Evolutionary conservation across 2,797 vertebrate species (phyloP).

Genomic region (Staurois parvus): DNA sequence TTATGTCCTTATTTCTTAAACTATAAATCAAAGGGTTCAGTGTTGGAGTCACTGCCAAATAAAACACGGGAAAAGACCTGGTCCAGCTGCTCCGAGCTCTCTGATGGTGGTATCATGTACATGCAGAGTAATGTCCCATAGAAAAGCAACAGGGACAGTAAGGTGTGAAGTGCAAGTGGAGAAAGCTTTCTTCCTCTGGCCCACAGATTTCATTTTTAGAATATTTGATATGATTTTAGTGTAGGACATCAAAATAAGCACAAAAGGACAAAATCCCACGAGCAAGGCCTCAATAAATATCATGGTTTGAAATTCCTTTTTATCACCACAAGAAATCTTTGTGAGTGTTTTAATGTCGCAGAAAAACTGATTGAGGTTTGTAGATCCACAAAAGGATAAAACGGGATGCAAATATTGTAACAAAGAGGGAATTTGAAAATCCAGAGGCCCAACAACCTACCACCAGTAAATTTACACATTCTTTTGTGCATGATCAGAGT

Average conservation of each 20-base stretch:
- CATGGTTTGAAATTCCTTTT: constrained; percentile 40
- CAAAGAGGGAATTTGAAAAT: constrained; percentile 57
- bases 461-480: constrained; percentile 41
- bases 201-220: constrained; percentile 19
- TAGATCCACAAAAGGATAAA: constrained; percentile 58
- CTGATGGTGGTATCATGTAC: constrained; percentile 56
- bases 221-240: constrained; percentile 61
- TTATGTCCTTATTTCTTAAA: constrained; percentile 65
- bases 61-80: constrained; percentile 60
- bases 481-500: constrained; percentile 48
- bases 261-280: constrained; percentile 47
- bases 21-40: constrained; percentile 67
- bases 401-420: constrained; percentile 52
- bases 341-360: constrained; percentile 62
- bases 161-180: constrained; percentile 62
- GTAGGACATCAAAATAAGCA: constrained; percentile 57
- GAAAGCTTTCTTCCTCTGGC: constrained; percentile 31
- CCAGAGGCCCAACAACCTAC: constrained; percentile 50
- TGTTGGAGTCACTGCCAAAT: constrained; percentile 62
- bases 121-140: constrained; percentile 64
- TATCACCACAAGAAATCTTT: constrained; percentile 63
- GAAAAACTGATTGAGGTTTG: constrained; percentile 60
- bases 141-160: constrained; percentile 45
- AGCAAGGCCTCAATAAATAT: constrained; percentile 33
- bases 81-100: constrained; percentile 55